Percentiles rank a stretch among this genome's conserved stretches.
Evolutionary conservation across 35 echinoderm and acorn worm species (phyloP).

Genomic region (Anneissia japonica): DNA sequence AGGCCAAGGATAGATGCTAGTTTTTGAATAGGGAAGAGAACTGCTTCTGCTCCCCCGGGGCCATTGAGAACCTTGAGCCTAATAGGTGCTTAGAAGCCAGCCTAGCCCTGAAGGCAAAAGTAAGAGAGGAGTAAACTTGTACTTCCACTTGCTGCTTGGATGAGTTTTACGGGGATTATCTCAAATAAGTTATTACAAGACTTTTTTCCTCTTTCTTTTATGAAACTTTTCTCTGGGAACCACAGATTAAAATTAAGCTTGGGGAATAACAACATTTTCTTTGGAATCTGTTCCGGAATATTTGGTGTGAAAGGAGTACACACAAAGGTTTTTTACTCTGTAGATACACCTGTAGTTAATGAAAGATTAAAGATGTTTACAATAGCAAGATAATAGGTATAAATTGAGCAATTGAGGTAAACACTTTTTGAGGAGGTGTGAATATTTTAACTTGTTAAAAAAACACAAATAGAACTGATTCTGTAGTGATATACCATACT

Average conservation of each 20-base stretch:
- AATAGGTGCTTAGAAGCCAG: background rate
- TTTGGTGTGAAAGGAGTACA: background rate
- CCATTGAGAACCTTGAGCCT: background rate
- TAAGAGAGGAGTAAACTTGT: background rate
- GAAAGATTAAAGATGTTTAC: no score
- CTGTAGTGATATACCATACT: no score
- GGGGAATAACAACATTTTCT: background rate
- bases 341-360: no score
- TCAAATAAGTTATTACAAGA: no score
- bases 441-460: no score
- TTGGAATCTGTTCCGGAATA: background rate
- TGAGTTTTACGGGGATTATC: background rate
- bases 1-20: background rate
- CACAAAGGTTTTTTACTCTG: background rate
- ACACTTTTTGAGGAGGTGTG: no score
- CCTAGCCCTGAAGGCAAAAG: background rate
- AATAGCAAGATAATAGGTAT: no score
- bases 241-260: background rate
- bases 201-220: background rate
- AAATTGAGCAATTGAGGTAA: no score
- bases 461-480: no score
- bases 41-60: background rate
- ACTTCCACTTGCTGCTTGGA: background rate
- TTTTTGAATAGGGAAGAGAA: background rate
- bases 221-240: background rate